A percentile compares a stretch with the other conserved stretches of the same genome.
Evolutionary conservation across 1,140 invertebrate species (phyloP).

Genomic region (Octopus bimaculoides): DNA sequence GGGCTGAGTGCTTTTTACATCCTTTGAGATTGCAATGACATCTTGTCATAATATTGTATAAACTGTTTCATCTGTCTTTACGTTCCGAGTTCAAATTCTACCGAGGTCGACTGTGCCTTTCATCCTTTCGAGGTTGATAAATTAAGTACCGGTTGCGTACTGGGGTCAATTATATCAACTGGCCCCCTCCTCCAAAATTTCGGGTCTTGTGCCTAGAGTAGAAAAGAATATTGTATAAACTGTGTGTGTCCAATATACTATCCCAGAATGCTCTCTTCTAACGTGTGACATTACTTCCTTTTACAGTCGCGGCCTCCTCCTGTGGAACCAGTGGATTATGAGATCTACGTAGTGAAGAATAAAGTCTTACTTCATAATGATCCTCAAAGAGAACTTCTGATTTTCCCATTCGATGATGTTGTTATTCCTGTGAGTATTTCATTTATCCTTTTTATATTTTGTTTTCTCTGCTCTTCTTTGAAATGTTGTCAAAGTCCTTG

Average conservation of each 20-base stretch:
- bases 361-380: slow-evolving; percentile 90
- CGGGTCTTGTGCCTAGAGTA: not conserved
- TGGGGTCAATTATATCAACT: not conserved
- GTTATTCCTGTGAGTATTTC: slow-evolving; percentile 39
- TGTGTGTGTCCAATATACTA: not conserved
- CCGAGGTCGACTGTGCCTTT: too few species aligned
- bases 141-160: not conserved
- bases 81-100: too few species aligned
- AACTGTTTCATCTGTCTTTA: too few species aligned
- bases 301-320: slow-evolving; percentile 74
- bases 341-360: slow-evolving; percentile 84
- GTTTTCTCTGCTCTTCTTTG: not conserved
- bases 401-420: slow-evolving; percentile 89
- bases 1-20: too few species aligned
- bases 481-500: not conserved
- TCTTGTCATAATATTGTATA: too few species aligned
- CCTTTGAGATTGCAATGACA: too few species aligned
- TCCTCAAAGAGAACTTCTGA: slow-evolving; percentile 80
- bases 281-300: not conserved
- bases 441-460: not conserved
- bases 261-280: not conserved
- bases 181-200: not conserved
- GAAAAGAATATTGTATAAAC: not conserved
- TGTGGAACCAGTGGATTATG: slow-evolving; percentile 86
- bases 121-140: too few species aligned